Percentiles rank a stretch among this genome's conserved stretches.
Evolutionary conservation across 2,113 vertebrate species (phyloP).

Genomic region (Onychorhynchus coronatus): DNA sequence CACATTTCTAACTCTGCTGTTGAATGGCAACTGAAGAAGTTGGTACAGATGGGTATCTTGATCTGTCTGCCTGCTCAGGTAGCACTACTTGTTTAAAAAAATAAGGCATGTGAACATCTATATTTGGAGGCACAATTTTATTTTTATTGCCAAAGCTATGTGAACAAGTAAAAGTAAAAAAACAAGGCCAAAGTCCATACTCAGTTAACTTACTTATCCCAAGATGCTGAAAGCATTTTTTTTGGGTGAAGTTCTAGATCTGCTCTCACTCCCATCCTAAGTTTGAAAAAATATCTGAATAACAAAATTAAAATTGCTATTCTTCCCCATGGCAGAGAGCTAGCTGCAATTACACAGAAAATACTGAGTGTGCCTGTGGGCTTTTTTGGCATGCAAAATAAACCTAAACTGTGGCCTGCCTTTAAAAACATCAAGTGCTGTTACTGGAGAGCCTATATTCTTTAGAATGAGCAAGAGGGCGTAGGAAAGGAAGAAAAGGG

Average conservation of each 20-base stretch:
- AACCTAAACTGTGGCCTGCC: neutral
- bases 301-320: neutral
- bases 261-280: neutral
- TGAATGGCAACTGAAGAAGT: neutral
- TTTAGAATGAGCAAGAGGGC: constrained; percentile 12
- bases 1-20: neutral
- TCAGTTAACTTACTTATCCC: neutral
- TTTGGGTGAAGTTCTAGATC: neutral
- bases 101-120: neutral
- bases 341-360: neutral
- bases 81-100: neutral
- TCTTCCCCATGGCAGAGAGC: neutral
- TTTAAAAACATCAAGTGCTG: constrained; percentile 5
- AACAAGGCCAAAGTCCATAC: neutral
- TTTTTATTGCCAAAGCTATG: neutral
- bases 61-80: neutral
- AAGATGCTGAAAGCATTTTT: neutral
- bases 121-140: neutral
- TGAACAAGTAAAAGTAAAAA: neutral
- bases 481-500: constrained; percentile 44
- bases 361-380: neutral
- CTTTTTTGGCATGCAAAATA: constrained; percentile 12
- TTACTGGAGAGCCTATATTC: neutral
- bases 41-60: neutral
- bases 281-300: neutral